Percentiles rank a stretch among this genome's conserved stretches.
Evolutionary conservation across 2,797 vertebrate species (phyloP).

Genomic region (Gila robusta): DNA sequence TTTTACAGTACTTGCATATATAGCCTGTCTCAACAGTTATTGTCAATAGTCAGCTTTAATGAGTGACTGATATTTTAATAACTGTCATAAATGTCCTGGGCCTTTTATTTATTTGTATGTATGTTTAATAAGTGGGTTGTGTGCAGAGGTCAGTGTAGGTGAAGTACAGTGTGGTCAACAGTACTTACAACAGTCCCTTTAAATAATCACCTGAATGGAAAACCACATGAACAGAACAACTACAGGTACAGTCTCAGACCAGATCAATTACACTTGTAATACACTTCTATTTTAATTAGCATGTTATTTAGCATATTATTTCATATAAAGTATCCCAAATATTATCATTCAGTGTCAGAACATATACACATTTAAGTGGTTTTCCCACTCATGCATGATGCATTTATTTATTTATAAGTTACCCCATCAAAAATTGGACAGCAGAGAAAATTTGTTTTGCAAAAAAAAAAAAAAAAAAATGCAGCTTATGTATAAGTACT

Average conservation of each 20-base stretch:
- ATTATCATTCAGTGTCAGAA: slow-evolving; percentile 13
- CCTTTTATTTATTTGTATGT: slow-evolving; percentile 7
- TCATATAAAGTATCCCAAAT: not conserved
- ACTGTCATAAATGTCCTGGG: not conserved
- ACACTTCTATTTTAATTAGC: not conserved
- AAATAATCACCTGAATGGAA: slow-evolving; percentile 19
- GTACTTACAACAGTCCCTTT: not conserved
- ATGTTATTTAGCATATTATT: not conserved
- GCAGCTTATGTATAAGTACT: not conserved
- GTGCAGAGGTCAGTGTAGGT: not conserved
- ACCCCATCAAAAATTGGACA: slow-evolving; percentile 16
- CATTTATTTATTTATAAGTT: slow-evolving; percentile 15
- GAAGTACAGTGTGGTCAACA: slow-evolving; percentile 21
- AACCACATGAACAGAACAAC: not conserved
- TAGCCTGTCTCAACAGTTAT: not conserved
- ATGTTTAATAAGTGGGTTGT: slow-evolving; percentile 4
- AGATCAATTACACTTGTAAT: not conserved
- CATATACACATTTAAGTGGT: not conserved
- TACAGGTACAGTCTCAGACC: not conserved
- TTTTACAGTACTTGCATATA: not conserved
- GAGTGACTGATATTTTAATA: not conserved
- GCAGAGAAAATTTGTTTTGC: slow-evolving; percentile 3
- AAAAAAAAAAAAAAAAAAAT: not conserved
- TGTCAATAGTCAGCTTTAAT: not conserved
- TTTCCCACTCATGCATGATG: slow-evolving; percentile 21